Conservation (phyloP, 1,140 invertebrate genomes). For the Apis laboriosa region DNA sequence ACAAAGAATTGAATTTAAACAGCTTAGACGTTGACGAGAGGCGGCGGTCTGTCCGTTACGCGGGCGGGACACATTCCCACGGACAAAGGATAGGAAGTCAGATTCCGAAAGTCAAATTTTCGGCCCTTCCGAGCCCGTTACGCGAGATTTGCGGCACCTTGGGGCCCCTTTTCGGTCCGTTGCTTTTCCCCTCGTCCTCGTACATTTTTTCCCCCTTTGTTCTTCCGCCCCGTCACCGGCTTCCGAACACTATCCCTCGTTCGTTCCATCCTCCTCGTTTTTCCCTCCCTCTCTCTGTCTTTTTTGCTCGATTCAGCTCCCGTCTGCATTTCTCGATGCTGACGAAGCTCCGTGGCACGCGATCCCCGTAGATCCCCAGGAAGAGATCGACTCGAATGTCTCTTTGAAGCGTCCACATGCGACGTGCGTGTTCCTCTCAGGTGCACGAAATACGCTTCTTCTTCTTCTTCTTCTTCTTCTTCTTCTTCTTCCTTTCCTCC, state of each 20-base stretch:
- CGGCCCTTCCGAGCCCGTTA: conserved; percentile 34
- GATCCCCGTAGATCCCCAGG: conserved; percentile 47
- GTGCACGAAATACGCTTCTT: conserved; percentile 27
- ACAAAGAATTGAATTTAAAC: neutral
- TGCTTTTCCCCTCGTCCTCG: neutral
- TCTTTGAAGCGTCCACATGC: conserved; percentile 20
- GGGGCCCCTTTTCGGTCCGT: conserved; percentile 26
- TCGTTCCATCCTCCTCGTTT: neutral
- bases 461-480: neutral
- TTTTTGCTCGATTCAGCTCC: conserved; percentile 39
- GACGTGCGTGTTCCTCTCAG: conserved; percentile 16
- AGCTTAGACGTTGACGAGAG: neutral
- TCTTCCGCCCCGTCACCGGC: conserved; percentile 4
- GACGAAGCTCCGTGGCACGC: conserved; percentile 58
- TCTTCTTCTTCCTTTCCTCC: neutral
- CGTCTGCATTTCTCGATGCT: conserved; percentile 60
- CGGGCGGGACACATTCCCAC: neutral
- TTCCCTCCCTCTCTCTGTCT: conserved; percentile 7
- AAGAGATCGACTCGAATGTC: conserved; percentile 46
- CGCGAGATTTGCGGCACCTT: conserved; percentile 33
- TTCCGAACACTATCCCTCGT: neutral
- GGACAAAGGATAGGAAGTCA: neutral
- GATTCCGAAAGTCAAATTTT: conserved; percentile 11
- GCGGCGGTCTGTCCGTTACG: neutral
- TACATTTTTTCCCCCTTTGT: conserved; percentile 27